Conservation (phyloP, 2,113 vertebrate species). For the Phoxinus phoxinus region DNA sequence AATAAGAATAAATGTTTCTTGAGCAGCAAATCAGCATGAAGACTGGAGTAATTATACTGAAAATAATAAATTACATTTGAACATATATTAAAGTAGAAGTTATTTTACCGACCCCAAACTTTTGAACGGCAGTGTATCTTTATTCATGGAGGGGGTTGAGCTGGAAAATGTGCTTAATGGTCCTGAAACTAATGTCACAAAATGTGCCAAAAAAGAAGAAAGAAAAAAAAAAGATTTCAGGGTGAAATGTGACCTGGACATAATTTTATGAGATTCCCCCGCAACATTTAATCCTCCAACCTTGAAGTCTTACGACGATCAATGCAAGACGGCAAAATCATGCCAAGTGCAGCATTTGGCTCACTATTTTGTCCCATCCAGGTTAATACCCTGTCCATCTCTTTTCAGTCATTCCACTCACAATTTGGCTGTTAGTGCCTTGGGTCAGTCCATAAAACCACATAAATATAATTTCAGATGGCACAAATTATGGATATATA, state of each 20-base stretch:
- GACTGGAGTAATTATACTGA: neutral
- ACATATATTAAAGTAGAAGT: neutral
- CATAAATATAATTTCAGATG: conserved; percentile 18
- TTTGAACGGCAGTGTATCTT: neutral
- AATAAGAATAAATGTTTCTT: neutral
- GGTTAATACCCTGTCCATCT: neutral
- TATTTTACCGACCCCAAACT: neutral
- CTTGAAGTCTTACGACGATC: neutral
- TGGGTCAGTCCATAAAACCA: conserved; percentile 15
- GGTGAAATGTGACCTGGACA: neutral
- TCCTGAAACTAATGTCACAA: neutral
- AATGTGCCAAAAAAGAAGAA: neutral
- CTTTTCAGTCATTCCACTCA: neutral
- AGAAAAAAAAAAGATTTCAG: neutral
- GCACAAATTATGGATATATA: conserved; percentile 33
- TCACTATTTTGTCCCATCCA: neutral
- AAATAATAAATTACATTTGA: neutral
- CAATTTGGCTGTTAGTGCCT: neutral
- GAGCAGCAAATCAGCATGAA: neutral
- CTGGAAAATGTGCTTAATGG: neutral
- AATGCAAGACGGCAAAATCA: neutral
- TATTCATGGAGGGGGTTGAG: neutral
- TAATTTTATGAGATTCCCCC: neutral
- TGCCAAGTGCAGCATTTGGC: neutral
- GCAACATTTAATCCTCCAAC: neutral